Base-by-base conservation (phyloP, 2,888 invertebrate genomes). In the Hirtodrosophila alboralis region DNA sequence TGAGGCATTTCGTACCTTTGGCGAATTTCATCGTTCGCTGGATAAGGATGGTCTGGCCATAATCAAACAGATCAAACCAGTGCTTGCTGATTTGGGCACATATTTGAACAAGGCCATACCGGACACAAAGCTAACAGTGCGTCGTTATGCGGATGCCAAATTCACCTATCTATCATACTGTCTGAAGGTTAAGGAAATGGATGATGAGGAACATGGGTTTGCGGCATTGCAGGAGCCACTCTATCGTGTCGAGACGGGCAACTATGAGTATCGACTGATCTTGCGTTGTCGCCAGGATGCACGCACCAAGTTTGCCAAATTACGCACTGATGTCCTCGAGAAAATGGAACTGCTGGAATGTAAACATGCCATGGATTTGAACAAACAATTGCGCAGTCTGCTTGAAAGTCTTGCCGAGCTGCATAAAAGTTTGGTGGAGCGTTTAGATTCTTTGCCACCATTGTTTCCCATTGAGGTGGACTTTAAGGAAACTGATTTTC, bases 151-250 rank as follows among this genome's bases (percentile, higher is more conserved):
- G 0, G 99, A 99, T 91, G 96, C 97, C 0, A 99, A 99, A 91
- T 99, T 99, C 90, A 99, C 99, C 87, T 99, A 99, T 90, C 92
- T 99, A 51, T 99, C 99, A 0, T 99, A 99, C 89, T 99, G 99
- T 87, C 92, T 99, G 53, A 99, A 99, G 91, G 98, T 99, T 0
- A 99, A 99, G 89, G 99, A 99, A 91, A 96, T 99, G 96, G 99
- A 99, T 80, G 99, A 99, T 87, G 99, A 99, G 88, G 98, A 99
- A 86, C 97, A 97, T 74, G 96, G 96, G 37, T 98, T 96, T 87
- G 95, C 95, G 4, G 95, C 96, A 0, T 88, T 99, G 9, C 98
- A 98, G 87, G 99, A 99, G 89, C 98, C 98, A 0, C 91, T 99
- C 28, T 99, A 99, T 89, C 93, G 99, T 33, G 97, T 99, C 0